Conservation (phyloP, 2,113 vertebrate genomes). For the Chinchilla lanigera region DNA sequence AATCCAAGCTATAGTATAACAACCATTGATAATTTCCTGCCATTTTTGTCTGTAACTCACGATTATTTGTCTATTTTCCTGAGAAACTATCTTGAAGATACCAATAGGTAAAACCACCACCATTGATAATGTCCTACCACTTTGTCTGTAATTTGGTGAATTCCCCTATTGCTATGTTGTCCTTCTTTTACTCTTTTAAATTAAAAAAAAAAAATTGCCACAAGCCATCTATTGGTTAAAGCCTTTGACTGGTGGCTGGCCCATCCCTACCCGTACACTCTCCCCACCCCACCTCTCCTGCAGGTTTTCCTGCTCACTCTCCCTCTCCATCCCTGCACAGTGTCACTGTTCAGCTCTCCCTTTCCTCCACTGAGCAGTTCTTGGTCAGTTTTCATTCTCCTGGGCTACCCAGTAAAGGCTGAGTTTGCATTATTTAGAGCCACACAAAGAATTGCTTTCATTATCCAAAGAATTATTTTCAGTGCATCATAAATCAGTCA, state of each 20-base stretch:
- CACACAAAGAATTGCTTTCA: background rate
- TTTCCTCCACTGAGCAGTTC: background rate
- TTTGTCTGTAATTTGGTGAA: no score
- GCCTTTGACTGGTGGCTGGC: no score
- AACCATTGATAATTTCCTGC: no score
- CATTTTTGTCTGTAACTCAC: no score
- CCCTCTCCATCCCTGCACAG: accelerated
- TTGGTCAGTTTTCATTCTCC: conserved; percentile 10
- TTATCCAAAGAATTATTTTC: background rate
- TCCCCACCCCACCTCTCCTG: background rate
- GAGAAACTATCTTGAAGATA: no score
- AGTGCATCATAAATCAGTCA: background rate
- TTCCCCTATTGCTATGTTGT: no score
- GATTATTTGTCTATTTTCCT: no score
- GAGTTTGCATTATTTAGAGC: background rate
- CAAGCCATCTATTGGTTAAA: background rate
- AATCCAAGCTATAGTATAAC: no score
- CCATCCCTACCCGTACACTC: background rate
- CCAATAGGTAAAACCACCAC: no score
- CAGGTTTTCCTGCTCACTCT: background rate
- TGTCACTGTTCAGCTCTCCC: background rate
- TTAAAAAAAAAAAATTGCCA: no score
- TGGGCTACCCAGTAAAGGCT: background rate
- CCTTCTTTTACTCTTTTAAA: no score
- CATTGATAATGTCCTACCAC: no score